These are phyloP conservation scores for Brachypodius melanocephalos DNA, from an alignment of 2,113 vertebrate genomes.

Conservation along the genomic window DNA sequence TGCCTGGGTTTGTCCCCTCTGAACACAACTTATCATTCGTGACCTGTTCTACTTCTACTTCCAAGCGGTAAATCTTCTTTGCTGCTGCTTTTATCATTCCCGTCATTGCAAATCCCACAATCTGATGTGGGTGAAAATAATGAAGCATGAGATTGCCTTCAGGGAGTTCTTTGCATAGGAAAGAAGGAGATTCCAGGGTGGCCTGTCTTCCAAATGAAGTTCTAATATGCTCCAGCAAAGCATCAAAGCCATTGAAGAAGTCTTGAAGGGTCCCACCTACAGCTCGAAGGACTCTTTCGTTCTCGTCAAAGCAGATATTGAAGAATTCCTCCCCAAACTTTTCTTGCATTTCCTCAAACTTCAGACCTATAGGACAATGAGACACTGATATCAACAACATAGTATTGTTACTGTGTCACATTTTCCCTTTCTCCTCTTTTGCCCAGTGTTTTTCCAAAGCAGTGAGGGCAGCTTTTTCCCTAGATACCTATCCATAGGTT, in stretches of 20 bases:
- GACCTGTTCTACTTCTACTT: conserved; percentile 89
- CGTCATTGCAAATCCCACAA: conserved; percentile 90
- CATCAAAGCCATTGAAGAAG: conserved; percentile 98
- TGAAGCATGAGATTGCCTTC: conserved; percentile 86
- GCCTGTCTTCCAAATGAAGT: conserved; percentile 92
- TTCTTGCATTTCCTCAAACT: conserved; percentile 90
- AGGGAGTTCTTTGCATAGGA: conserved; percentile 92
- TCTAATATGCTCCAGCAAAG: conserved; percentile 94
- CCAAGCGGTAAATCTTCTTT: conserved; percentile 87
- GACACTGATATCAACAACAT: conserved; percentile 7
- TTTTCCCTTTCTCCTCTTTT: not conserved
- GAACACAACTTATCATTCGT: conserved; percentile 76
- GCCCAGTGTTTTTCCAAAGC: not conserved
- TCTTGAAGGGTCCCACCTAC: conserved; percentile 94
- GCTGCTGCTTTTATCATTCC: conserved; percentile 93
- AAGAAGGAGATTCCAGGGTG: conserved; percentile 91
- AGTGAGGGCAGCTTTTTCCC: not conserved
- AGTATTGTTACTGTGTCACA: not conserved
- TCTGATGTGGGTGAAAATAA: conserved; percentile 91
- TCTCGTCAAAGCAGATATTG: conserved; percentile 93
- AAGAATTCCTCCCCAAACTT: conserved; percentile 96
- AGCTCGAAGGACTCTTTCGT: conserved; percentile 92
- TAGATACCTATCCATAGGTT: not conserved
- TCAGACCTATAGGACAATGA: conserved; percentile 79
- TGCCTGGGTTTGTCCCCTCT: conserved; percentile 77